Percentiles rank a stretch among this genome's conserved stretches.
Conservation (phyloP, 2,797 vertebrate genomes). For the Microctenopoma lineatum region DNA sequence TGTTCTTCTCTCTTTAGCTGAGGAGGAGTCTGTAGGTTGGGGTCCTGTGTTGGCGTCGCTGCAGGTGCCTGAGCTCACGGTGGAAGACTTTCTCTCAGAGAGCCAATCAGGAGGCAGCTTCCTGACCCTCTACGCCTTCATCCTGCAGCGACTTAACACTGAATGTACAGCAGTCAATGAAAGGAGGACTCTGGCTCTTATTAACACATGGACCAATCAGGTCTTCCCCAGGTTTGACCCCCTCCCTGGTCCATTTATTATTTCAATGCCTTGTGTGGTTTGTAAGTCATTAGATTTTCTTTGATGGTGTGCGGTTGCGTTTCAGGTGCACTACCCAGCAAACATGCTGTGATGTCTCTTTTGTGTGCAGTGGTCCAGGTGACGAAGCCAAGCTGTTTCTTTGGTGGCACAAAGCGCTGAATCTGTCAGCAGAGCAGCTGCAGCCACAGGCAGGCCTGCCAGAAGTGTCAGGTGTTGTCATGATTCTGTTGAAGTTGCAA, state of each 20-base stretch:
- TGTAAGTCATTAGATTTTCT: not conserved
- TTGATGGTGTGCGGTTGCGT: not conserved
- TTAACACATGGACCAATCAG: slow-evolving; percentile 92
- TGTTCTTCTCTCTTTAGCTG: slow-evolving; percentile 51
- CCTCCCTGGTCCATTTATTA: not conserved
- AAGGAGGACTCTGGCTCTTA: slow-evolving; percentile 87
- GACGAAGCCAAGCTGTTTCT: slow-evolving; percentile 96
- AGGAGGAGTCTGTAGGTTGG: slow-evolving; percentile 89
- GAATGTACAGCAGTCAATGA: slow-evolving; percentile 92
- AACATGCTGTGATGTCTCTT: not conserved
- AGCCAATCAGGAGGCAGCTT: slow-evolving; percentile 93
- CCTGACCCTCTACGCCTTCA: slow-evolving; percentile 93
- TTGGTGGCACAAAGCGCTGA: slow-evolving; percentile 95
- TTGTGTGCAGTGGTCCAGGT: slow-evolving; percentile 80
- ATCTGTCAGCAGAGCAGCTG: slow-evolving; percentile 85
- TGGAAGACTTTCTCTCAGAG: slow-evolving; percentile 94
- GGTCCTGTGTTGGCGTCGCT: slow-evolving; percentile 94
- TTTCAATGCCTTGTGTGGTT: not conserved
- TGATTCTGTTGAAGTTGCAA: slow-evolving; percentile 86
- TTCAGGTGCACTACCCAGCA: not conserved
- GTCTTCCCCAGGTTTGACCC: slow-evolving; percentile 86
- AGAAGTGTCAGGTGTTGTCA: slow-evolving; percentile 81
- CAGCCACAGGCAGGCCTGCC: slow-evolving; percentile 89
- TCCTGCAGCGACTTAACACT: slow-evolving; percentile 92
- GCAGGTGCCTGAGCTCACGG: slow-evolving; percentile 96